Evolutionary conservation across 2,113 vertebrate genomes (phyloP).

Genomic region (Polypterus bichir): DNA sequence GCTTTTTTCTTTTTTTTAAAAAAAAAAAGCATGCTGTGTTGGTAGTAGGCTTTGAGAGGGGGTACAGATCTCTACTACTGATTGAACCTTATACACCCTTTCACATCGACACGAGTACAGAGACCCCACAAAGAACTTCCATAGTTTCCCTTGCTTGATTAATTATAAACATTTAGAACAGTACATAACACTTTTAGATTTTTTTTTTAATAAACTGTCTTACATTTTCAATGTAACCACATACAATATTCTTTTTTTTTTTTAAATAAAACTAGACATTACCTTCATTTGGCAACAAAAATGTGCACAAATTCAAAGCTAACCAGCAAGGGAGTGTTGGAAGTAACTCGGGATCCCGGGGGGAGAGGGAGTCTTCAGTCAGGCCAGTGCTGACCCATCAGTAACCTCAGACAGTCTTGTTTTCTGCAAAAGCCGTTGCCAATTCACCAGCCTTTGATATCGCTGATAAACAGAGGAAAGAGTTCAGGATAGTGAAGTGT

Average conservation of each 20-base stretch:
- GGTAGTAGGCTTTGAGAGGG: not conserved
- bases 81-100: constrained; percentile 4
- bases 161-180: constrained; percentile 12
- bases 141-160: constrained; percentile 14
- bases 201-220: constrained; percentile 19
- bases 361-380: not conserved
- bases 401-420: not conserved
- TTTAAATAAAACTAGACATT: constrained; percentile 9
- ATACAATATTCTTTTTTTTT: constrained; percentile 21
- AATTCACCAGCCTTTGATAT: not conserved
- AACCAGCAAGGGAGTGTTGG: constrained; percentile 6
- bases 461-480: not conserved
- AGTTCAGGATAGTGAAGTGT: not conserved
- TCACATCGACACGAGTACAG: not conserved
- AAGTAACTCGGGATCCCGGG: not conserved
- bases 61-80: constrained; percentile 10
- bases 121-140: constrained; percentile 2
- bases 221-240: constrained; percentile 16
- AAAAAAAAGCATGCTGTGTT: constrained; percentile 8
- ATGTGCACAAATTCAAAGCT: constrained; percentile 18
- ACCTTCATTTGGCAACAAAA: constrained; percentile 23
- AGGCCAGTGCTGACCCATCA: not conserved
- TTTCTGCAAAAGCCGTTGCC: constrained; percentile 9
- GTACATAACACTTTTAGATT: constrained; percentile 15
- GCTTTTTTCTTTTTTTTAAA: constrained; percentile 1